phyloP scores from a whole-genome alignment of 2,797 vertebrate genomes.

The Lacerta viridis region DNA sequence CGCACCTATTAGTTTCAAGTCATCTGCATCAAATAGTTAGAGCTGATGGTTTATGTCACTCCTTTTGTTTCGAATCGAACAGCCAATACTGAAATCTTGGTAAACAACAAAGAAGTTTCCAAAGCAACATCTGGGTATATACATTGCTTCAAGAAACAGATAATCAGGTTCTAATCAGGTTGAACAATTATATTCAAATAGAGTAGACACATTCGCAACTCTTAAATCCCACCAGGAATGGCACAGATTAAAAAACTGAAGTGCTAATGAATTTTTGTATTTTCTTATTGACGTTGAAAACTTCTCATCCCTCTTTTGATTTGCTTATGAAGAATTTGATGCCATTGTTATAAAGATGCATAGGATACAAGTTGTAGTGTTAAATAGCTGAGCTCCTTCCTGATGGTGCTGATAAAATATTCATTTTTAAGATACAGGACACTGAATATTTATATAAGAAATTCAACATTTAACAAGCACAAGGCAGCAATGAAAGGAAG shows the following conservation, averaged over 20 bases:
- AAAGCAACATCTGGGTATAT: background rate
- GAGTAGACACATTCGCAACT: background rate
- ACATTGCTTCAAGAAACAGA: background rate
- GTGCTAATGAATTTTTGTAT: background rate
- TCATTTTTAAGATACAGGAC: background rate
- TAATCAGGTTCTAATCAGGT: background rate
- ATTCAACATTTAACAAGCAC: background rate
- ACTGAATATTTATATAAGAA: background rate
- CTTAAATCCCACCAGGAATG: background rate
- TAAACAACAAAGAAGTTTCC: background rate
- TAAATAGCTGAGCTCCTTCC: background rate
- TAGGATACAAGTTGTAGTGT: background rate
- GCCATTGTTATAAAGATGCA: background rate
- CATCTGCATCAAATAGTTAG: background rate
- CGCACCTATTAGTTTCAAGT: background rate
- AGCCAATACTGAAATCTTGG: background rate
- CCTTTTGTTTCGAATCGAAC: background rate
- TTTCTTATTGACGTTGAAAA: background rate
- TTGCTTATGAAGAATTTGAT: background rate
- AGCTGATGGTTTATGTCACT: background rate
- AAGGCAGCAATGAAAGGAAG: background rate
- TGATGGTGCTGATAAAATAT: background rate
- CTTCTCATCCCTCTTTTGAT: background rate
- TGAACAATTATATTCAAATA: background rate
- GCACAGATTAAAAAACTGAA: background rate